Base-by-base conservation (phyloP, 2,113 vertebrate species). In the Arizona elegans region DNA sequence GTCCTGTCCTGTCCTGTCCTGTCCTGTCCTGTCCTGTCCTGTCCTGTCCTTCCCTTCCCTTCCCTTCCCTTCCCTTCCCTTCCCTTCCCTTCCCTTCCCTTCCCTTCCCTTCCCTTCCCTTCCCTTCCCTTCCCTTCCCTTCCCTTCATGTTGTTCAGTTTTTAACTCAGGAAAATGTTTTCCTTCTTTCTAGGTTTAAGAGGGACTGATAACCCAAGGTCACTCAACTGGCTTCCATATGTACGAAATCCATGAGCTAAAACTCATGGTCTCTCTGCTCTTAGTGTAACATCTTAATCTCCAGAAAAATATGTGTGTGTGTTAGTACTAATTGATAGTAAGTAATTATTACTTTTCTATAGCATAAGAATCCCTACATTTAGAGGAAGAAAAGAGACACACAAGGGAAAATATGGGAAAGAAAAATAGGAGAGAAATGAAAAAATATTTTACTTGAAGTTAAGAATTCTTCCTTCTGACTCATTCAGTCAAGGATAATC, bases 381-480 rank as follows among this genome's bases (percentile, higher is more conserved):
- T 93, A 85, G 19, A 81, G 54, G 24, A 50, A 90, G 90, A 93
- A 86, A 52, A 11, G 15, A 89, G 94, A 92, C 2, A 38, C 47
- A 62, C 19, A 38, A 21, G 62, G 62, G 7, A 58, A 56, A n/a
- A 59, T 29, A 13, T 86, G 88, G 56, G 12, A 19, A 85, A 86
- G 33, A 29, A 29, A 70, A 59, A 65, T 55, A 29, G 33, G 38
- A 11, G 21, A 86, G 23, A 86, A 13, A 17, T 38, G 94, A 59
- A 92, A 91, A 92, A 87, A 92, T 26, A 10, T 91, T 91, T 94
- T 93, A 87, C 81, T 94, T 93, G 91, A 92, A 95, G 94, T 94
- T 90, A 92, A 92, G 85, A 93, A 86, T 52, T 93, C 86, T 4
- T 95, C 55, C 94, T 95, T 92, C 93, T 93, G 94, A 94, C 94